phyloP scores from a whole-genome alignment of 2,797 vertebrate species.

The Trachops cirrhosus region DNA sequence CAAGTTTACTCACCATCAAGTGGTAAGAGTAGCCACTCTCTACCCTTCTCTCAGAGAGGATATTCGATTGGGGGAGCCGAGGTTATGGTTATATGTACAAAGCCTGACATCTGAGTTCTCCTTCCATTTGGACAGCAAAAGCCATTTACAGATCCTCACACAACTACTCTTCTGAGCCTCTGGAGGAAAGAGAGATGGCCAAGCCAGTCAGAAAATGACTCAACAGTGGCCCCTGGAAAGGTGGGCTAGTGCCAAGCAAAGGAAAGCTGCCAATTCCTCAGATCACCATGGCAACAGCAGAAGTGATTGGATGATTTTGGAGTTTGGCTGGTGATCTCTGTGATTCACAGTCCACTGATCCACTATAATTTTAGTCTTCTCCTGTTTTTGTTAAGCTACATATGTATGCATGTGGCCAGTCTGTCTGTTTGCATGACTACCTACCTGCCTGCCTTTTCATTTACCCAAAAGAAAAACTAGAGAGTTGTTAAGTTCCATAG shows the following conservation, averaged over 20 bases:
- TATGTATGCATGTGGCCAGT: too few species aligned
- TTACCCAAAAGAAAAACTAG: constrained; percentile 23
- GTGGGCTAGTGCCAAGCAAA: background rate
- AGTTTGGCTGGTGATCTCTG: background rate
- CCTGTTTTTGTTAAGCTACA: background rate
- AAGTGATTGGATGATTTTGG: background rate
- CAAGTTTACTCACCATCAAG: background rate
- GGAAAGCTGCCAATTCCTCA: background rate
- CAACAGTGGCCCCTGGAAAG: background rate
- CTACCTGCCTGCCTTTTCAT: constrained; percentile 52
- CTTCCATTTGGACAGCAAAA: background rate
- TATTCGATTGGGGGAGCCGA: background rate
- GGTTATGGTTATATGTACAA: background rate
- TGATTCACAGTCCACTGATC: background rate
- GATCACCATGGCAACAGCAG: background rate
- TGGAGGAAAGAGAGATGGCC: background rate
- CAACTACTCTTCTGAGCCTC: background rate
- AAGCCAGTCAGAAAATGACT: background rate
- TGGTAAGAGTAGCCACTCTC: background rate
- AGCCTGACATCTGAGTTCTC: background rate
- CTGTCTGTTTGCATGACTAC: background rate
- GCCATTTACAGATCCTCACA: background rate
- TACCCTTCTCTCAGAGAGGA: background rate
- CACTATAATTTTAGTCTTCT: background rate
- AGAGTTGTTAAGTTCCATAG: constrained; percentile 15